These are phyloP conservation scores for Blennius ocellaris DNA, from an alignment of 2,113 vertebrate genomes.

Conservation along the genomic window DNA sequence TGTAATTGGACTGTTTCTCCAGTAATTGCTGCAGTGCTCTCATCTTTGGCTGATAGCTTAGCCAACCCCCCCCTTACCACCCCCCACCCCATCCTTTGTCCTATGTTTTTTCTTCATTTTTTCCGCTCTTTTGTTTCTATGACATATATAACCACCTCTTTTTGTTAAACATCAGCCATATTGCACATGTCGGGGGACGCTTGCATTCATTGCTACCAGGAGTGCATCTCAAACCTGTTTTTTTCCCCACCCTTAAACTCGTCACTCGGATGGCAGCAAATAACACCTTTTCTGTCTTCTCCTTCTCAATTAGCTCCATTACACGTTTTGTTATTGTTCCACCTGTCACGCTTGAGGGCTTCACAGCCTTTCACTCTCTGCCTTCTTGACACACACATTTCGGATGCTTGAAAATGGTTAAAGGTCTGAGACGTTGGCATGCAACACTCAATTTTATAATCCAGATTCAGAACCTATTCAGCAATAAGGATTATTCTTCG, in stretches of 20 bases:
- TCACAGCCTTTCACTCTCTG: constrained; percentile 1
- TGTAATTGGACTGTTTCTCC: constrained; percentile 66
- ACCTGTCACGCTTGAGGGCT: background rate
- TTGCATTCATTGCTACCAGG: constrained; percentile 2
- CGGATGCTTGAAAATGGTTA: background rate
- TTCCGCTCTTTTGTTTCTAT: constrained; percentile 18
- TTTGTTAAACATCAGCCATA: constrained; percentile 2
- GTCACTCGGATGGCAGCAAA: constrained; percentile 9
- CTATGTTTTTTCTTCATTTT: constrained; percentile 19
- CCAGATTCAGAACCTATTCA: too few relatives aligned
- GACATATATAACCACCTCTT: constrained; percentile 26
- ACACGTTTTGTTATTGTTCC: constrained; percentile 7
- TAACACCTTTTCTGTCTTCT: constrained; percentile 27
- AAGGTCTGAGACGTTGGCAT: too few relatives aligned
- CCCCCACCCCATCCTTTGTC: constrained; percentile 22
- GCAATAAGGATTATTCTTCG: too few relatives aligned
- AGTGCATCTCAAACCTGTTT: constrained; percentile 15
- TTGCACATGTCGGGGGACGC: constrained; percentile 28
- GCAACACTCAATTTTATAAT: too few relatives aligned
- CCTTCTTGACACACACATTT: constrained; percentile 3
- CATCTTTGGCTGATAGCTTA: constrained; percentile 53
- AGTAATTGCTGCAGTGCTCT: constrained; percentile 61
- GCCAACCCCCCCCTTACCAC: constrained; percentile 8
- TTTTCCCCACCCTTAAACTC: background rate
- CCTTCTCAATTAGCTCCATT: constrained; percentile 31